Evolutionary conservation across 2,113 vertebrate genomes (phyloP).

Genomic region (Dasypus novemcinctus): DNA sequence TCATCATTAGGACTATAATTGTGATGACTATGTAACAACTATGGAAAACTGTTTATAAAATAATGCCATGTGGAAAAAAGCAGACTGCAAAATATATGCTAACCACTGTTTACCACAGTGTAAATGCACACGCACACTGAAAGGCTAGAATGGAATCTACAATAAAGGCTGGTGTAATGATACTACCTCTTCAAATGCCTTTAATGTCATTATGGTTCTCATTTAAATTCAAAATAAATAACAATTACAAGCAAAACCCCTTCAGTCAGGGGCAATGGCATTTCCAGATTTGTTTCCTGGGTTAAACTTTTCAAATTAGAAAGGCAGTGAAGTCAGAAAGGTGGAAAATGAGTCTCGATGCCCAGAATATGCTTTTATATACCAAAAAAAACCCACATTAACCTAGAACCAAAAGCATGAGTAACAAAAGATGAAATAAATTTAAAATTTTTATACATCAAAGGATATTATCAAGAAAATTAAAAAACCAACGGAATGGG

Average conservation of each 20-base stretch:
- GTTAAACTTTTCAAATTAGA: not conserved
- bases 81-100: not conserved
- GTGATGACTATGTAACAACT: not conserved
- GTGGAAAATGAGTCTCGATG: not conserved
- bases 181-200: not conserved
- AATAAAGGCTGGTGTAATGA: not conserved
- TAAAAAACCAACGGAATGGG: too few relatives aligned
- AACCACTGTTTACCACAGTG: not conserved
- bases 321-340: not conserved
- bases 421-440: too few relatives aligned
- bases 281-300: not conserved
- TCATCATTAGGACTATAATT: not conserved
- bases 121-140: not conserved
- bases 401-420: not conserved
- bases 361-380: not conserved
- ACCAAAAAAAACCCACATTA: not conserved
- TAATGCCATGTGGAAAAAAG: not conserved
- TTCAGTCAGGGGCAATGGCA: not conserved
- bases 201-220: not conserved
- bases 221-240: constrained; percentile 24
- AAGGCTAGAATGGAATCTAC: not conserved
- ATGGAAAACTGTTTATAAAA: not conserved
- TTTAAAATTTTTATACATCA: too few relatives aligned
- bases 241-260: not conserved
- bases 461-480: too few relatives aligned